phyloP scores from a whole-genome alignment of 2,888 invertebrate genomes.

The Pyrochroa serraticornis region DNA sequence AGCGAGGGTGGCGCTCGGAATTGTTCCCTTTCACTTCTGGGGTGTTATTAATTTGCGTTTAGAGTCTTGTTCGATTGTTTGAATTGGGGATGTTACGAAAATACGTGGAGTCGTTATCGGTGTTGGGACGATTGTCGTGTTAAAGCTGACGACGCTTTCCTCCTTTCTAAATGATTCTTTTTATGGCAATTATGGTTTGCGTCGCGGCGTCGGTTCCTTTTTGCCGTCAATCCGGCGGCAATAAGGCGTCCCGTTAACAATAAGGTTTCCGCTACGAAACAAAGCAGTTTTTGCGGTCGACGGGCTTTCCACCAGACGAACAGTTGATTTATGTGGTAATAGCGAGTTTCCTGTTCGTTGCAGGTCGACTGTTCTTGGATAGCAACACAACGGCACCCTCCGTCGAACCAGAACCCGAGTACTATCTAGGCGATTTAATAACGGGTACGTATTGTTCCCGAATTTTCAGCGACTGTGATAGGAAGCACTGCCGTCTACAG shows the following conservation, averaged over 20 bases:
- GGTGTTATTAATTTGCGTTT: not conserved
- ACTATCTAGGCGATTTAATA: conserved; percentile 86
- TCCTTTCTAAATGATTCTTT: not conserved
- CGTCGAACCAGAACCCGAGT: conserved; percentile 61
- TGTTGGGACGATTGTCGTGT: not conserved
- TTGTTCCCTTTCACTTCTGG: no score
- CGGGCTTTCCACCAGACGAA: not conserved
- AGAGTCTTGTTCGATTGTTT: conserved; percentile 1
- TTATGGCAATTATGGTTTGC: not conserved
- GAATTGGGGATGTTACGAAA: no score
- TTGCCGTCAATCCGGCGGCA: not conserved
- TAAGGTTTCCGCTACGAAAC: conserved; percentile 10
- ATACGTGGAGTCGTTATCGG: no score
- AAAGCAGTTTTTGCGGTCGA: conserved; percentile 14
- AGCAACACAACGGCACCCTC: conserved; percentile 38
- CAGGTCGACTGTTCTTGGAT: conserved; percentile 37
- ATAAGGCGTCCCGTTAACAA: conserved; percentile 12
- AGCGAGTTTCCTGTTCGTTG: conserved; percentile 11
- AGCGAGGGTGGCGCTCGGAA: no score
- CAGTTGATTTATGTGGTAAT: not conserved
- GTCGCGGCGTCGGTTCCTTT: not conserved
- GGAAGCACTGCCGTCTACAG: conserved; percentile 86
- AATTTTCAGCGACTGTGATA: conserved; percentile 91
- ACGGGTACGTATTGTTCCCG: conserved; percentile 91
- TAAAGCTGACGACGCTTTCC: not conserved